Conservation (phyloP, 2,113 vertebrate genomes). For the Menura novaehollandiae region DNA sequence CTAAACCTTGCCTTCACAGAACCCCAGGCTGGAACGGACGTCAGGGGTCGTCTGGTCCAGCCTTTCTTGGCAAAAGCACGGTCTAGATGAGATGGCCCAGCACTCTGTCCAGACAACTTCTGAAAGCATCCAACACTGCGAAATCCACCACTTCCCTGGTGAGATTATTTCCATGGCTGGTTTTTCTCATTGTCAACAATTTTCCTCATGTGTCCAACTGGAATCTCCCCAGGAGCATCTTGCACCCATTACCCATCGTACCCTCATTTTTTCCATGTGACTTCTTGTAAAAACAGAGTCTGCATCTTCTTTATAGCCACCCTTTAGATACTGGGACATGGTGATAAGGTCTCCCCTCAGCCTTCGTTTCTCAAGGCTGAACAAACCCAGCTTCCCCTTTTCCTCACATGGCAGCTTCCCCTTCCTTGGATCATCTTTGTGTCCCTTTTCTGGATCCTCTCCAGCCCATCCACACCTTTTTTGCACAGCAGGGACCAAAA, state of each 20-base stretch:
- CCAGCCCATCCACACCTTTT: neutral
- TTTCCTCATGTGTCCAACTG: neutral
- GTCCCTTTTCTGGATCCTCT: neutral
- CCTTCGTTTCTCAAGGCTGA: neutral
- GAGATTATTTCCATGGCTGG: neutral
- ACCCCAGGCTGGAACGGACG: neutral
- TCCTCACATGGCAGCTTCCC: neutral
- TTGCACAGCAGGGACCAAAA: neutral
- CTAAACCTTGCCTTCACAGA: neutral
- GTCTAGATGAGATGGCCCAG: neutral
- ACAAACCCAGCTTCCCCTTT: neutral
- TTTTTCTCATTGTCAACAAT: neutral
- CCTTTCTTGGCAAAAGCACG: neutral
- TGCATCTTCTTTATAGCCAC: neutral
- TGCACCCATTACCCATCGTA: neutral
- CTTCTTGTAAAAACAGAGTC: neutral
- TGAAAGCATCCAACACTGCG: neutral
- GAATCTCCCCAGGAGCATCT: neutral
- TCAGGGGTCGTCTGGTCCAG: neutral
- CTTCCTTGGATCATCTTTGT: neutral
- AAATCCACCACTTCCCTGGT: neutral
- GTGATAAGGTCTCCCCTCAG: neutral
- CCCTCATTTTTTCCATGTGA: neutral
- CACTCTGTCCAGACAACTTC: neutral
- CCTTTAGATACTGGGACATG: neutral